Base-by-base conservation (phyloP, 1,140 invertebrate species). In the Leptinotarsa undecemlineata region DNA sequence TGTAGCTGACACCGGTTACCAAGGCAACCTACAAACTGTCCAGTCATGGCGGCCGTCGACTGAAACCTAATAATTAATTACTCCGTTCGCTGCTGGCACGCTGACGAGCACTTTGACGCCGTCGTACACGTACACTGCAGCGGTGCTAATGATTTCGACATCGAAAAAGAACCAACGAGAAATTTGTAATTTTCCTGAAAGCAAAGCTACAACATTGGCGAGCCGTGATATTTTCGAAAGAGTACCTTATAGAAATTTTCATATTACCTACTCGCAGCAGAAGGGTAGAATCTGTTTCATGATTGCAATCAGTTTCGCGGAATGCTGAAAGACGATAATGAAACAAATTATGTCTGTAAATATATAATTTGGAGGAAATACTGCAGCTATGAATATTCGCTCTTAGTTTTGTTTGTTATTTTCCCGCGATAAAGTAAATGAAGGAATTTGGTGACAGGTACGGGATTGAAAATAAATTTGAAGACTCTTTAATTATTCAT, bases 31-130 rank as follows among this genome's bases (percentile, higher is more conserved):
- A 72, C 79, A 80, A 81, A 81, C 77, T 81, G 80, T 80, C 80
- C 80, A 81, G 80, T 81, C 80, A 81, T 81, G 80, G 80, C 80
- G 79, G 79, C 78, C 75, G 78, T 76, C 75, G 78, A 81, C 78
- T 81, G 80, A 81, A 81, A 81, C 80, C 80, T 81, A 80, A 81
- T 80, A 81, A 81, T 81, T 81, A 81, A 81, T 81, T 81, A 81
- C 79, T 79, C 72, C 72, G 51, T 64, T 21, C 69, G 63, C 20
- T 61, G 15, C 60, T 61, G 60, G 60, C 60, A 76, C 74, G 73
- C 75, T 75, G 75, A 74, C 75, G 73, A 73, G 74, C 76, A 77
- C 73, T 74, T 75, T 75, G 74, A 77, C 74, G 74, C 76, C 73
- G 33, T 42, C 73, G 73, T 77, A 64, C 26, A 33, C 20, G 63